phyloP scores from a whole-genome alignment of 2,888 invertebrate species.

The Nymphalis polychloros region DNA sequence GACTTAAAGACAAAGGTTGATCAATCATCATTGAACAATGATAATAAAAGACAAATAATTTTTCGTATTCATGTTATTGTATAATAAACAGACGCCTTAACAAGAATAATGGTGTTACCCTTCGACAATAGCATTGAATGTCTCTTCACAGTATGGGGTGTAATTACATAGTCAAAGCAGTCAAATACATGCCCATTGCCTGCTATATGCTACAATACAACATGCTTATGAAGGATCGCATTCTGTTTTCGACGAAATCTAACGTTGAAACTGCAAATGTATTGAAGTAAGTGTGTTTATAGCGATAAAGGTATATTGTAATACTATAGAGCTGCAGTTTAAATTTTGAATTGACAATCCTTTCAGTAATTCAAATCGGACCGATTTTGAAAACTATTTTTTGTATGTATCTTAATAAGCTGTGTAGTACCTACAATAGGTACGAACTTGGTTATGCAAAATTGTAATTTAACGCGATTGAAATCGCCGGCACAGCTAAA shows the following conservation, averaged over 20 bases:
- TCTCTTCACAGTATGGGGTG: slow-evolving; percentile 45
- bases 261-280: not conserved
- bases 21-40: not conserved
- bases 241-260: slow-evolving; percentile 1
- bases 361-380: too few species aligned
- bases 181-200: slow-evolving; percentile 49
- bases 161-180: slow-evolving; percentile 60
- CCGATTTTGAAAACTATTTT: too few species aligned
- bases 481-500: too few species aligned
- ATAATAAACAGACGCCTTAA: slow-evolving; percentile 29
- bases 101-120: slow-evolving; percentile 37
- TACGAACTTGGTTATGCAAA: too few species aligned
- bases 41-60: not conserved
- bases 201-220: slow-evolving; percentile 18
- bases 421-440: too few species aligned
- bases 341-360: too few species aligned
- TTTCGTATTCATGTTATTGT: slow-evolving; percentile 4
- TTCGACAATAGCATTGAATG: slow-evolving; percentile 32
- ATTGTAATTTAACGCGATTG: too few species aligned
- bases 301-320: not conserved
- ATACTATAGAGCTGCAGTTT: not conserved
- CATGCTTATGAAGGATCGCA: slow-evolving; percentile 7
- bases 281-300: too few species aligned
- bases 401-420: too few species aligned
- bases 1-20: not conserved